These are phyloP conservation scores for Danio aesculapii DNA, from an alignment of 2,797 vertebrate species.

Conservation along the genomic window DNA sequence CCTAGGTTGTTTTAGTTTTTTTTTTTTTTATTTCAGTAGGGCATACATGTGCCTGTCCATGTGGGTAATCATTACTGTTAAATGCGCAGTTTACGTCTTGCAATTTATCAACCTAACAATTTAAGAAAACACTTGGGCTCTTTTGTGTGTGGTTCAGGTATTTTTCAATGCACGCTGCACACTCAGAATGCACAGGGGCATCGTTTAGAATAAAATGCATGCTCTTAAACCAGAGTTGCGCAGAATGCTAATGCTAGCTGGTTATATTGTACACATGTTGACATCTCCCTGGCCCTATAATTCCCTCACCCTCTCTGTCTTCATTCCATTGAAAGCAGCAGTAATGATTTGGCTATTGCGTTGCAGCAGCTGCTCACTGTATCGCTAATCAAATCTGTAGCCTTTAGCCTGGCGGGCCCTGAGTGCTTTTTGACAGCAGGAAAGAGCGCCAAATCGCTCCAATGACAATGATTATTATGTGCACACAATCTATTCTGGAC, in stretches of 20 bases:
- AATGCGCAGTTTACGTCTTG: not conserved
- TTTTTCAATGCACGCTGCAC: not conserved
- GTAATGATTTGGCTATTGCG: constrained; percentile 72
- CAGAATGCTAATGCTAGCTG: constrained; percentile 49
- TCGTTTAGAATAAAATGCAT: constrained; percentile 11
- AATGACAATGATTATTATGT: constrained; percentile 58
- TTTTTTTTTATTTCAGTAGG: too few relatives aligned
- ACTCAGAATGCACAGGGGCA: not conserved
- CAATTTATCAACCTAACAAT: constrained; percentile 8
- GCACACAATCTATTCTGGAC: constrained; percentile 45
- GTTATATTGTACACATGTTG: constrained; percentile 61
- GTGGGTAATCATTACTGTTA: not conserved
- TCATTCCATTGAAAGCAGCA: constrained; percentile 79
- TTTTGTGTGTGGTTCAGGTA: constrained; percentile 3
- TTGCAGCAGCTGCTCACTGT: constrained; percentile 73
- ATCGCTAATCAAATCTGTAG: constrained; percentile 70
- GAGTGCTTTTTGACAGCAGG: constrained; percentile 61
- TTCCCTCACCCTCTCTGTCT: constrained; percentile 70
- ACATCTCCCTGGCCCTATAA: constrained; percentile 58
- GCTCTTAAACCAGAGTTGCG: constrained; percentile 13
- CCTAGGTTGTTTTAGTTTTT: too few relatives aligned
- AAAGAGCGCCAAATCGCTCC: constrained; percentile 44
- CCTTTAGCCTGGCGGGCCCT: constrained; percentile 54
- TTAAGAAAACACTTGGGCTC: not conserved
- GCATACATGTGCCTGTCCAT: constrained; percentile 34